phyloP scores from a whole-genome alignment of 2,888 invertebrate species.

The Hemaris fuciformis region DNA sequence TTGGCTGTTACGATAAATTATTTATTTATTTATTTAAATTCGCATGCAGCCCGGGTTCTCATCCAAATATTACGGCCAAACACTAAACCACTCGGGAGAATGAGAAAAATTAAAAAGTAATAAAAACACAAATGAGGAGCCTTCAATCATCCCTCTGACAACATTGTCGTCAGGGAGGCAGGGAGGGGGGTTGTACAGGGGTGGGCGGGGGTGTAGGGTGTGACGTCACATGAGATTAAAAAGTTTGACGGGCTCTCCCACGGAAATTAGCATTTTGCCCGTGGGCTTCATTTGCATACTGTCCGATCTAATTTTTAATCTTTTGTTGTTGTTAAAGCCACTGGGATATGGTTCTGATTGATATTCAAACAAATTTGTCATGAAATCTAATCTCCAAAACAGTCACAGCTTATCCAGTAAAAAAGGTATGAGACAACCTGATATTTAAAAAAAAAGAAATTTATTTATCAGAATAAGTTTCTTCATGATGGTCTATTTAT shows the following conservation, averaged over 20 bases:
- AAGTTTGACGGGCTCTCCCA: slow-evolving; percentile 77
- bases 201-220: slow-evolving; percentile 33
- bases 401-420: no score
- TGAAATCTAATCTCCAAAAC: not conserved
- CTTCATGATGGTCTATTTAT: no score
- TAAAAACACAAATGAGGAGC: slow-evolving; percentile 79
- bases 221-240: slow-evolving; percentile 81
- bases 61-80: slow-evolving; percentile 11
- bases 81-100: slow-evolving; percentile 62
- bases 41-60: not conserved
- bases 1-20: not conserved
- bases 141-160: slow-evolving; percentile 78
- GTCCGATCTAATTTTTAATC: slow-evolving; percentile 55
- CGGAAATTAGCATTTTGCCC: slow-evolving; percentile 79
- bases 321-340: slow-evolving; percentile 46
- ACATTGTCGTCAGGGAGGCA: slow-evolving; percentile 33
- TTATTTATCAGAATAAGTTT: no score
- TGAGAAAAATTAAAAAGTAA: slow-evolving; percentile 79
- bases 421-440: no score
- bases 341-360: slow-evolving; percentile 24
- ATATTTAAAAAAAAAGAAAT: no score
- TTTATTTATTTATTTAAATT: not conserved
- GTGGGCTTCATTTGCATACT: slow-evolving; percentile 69
- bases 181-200: slow-evolving; percentile 22
- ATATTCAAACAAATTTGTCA: not conserved